Base-by-base conservation (phyloP, 2,888 invertebrate species). In the Tetragonula carbonaria region DNA sequence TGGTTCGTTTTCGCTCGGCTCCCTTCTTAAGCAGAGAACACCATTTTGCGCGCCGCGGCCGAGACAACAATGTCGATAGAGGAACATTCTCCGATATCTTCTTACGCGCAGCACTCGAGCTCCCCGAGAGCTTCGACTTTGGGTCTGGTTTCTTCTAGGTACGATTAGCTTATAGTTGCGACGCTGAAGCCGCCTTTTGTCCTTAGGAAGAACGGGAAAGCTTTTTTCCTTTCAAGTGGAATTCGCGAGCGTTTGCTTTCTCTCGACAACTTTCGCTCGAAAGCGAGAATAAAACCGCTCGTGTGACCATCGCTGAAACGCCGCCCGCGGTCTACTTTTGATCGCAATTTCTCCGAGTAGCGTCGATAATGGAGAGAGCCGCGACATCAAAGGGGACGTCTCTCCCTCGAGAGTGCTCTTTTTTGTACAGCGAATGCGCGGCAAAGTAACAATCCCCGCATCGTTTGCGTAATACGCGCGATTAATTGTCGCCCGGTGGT, bases 381-480 rank as follows among this genome's bases (percentile, higher is more conserved):
- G 65, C 53, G 80, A 82, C 88, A 66, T 82, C 80, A 85, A 80
- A 80, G 80, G 71, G 78, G 72, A 73, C 77, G 59, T 62, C 75
- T 28, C 66, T 65, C 53, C 73, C 76, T 65, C 50, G 85, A 81
- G 85, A 55, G 75, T 68, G 23, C 63, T 55, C 65, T 57, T 74
- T 45, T 80, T 76, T 77, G 79, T 57, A 45, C 55, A 21, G 50
- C 62, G 28, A n/a, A 28, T 28, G 33, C 33, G 82, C 65, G 62
- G 74, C 74, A 78, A 78, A 75, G 84, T 70, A 84, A 84, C 84
- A 73, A 72, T 51, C 73, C 28, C 78, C 62, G 68, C 53, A 84
- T 91, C 87, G 81, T 91, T 87, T 91, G 84, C 83, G 76, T 70
- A 84, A 86, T 85, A 86, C 88, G 74, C 83, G 80, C 87, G 83